phyloP scores from a whole-genome alignment of 2,888 invertebrate genomes.

The Isotomurus palustris region DNA sequence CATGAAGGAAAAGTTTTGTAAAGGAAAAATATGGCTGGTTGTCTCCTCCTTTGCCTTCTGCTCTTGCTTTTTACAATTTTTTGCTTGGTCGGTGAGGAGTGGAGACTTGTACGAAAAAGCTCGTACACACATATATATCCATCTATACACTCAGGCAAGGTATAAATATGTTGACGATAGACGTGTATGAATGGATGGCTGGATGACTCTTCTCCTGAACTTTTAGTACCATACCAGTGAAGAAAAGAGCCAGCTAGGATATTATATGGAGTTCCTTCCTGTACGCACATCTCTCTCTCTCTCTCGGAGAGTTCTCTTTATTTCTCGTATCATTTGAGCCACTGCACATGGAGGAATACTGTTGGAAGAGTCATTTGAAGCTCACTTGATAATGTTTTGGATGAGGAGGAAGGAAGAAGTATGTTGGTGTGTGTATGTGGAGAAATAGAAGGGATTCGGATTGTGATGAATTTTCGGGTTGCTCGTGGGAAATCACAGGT shows the following conservation, averaged over 20 bases:
- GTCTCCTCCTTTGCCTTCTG: no score
- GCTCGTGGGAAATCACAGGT: constrained; percentile 44
- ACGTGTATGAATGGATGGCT: neutral
- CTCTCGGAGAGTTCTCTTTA: no score
- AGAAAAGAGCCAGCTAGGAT: no score
- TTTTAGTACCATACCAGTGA: neutral
- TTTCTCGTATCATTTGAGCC: no score
- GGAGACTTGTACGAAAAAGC: constrained; percentile 4
- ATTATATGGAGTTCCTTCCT: no score
- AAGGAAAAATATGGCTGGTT: neutral
- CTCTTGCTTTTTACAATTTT: no score
- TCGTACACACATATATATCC: neutral
- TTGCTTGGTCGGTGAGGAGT: constrained; percentile 1
- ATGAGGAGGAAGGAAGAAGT: neutral
- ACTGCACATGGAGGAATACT: no score
- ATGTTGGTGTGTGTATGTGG: neutral
- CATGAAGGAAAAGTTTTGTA: neutral
- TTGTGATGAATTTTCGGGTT: constrained; percentile 45
- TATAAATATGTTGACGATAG: no score
- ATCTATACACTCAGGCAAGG: no score
- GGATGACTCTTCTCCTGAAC: neutral
- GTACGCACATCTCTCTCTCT: no score
- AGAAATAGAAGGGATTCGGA: constrained; percentile 32
- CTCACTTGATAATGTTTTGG: no score
- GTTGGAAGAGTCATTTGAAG: no score